Percentiles rank a stretch among this genome's conserved stretches.
phyloP scores from a whole-genome alignment of 2,113 vertebrate species.

The Phainopepla nitens region DNA sequence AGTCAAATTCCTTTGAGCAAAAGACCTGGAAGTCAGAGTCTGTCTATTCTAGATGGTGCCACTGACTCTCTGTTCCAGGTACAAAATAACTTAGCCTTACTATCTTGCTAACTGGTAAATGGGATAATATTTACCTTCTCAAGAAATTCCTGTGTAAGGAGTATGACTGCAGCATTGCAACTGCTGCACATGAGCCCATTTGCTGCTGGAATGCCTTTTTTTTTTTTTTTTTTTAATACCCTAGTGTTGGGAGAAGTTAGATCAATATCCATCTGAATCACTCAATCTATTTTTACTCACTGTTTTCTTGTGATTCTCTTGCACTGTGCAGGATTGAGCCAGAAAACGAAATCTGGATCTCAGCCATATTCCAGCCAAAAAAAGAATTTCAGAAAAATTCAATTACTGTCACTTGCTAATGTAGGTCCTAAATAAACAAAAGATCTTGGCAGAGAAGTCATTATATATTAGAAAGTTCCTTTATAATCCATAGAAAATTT shows the following conservation, averaged over 20 bases:
- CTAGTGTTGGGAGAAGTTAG: background rate
- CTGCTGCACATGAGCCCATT: background rate
- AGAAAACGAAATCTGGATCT: background rate
- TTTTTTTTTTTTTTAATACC: background rate
- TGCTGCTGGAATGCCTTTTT: background rate
- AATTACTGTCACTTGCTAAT: background rate
- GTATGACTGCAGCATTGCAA: background rate
- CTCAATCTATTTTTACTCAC: background rate
- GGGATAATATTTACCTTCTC: background rate
- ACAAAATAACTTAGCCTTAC: background rate
- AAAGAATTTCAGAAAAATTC: background rate
- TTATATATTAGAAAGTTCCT: background rate
- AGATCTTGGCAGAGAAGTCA: background rate
- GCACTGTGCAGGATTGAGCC: background rate
- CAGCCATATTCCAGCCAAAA: background rate
- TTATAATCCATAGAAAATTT: background rate
- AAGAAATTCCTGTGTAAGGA: background rate
- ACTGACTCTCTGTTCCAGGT: background rate
- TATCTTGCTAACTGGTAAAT: background rate
- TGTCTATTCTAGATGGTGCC: background rate
- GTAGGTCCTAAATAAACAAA: background rate
- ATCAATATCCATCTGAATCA: background rate
- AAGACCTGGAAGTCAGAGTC: background rate
- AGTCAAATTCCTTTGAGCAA: background rate
- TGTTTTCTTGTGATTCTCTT: background rate